Conservation (phyloP, 1,140 invertebrate species). For the Drosophila funebris region DNA sequence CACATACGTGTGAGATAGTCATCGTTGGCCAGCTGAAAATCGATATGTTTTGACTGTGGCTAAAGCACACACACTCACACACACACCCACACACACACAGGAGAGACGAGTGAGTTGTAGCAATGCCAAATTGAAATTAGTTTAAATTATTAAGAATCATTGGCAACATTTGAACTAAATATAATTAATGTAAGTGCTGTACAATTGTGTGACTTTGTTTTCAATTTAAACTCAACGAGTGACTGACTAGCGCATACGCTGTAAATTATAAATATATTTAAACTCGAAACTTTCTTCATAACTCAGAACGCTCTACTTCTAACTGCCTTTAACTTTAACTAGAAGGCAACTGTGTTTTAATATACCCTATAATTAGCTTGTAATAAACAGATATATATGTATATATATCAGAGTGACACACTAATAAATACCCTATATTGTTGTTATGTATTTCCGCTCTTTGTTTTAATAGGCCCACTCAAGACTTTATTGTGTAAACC, state of each 20-base stretch:
- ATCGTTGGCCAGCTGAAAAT: slow-evolving; percentile 49
- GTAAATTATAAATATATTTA: background rate
- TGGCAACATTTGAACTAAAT: background rate
- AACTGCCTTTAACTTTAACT: no score
- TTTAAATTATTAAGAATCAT: background rate
- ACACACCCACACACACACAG: background rate
- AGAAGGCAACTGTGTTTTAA: no score
- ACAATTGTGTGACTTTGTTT: background rate
- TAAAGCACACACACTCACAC: background rate
- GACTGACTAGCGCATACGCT: background rate
- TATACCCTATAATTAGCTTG: no score
- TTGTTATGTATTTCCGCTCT: no score
- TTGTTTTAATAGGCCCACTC: no score
- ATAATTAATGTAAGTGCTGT: background rate
- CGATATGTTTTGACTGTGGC: slow-evolving; percentile 58
- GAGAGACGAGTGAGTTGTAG: background rate
- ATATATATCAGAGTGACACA: no score
- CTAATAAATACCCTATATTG: no score
- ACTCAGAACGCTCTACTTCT: no score
- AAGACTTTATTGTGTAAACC: no score
- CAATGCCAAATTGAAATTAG: background rate
- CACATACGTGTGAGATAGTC: background rate
- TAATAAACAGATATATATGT: no score
- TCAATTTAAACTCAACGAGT: background rate
- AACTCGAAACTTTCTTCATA: background rate